Evolutionary conservation across 2,797 vertebrate species (phyloP).

Genomic region (Crocidura indochinensis): DNA sequence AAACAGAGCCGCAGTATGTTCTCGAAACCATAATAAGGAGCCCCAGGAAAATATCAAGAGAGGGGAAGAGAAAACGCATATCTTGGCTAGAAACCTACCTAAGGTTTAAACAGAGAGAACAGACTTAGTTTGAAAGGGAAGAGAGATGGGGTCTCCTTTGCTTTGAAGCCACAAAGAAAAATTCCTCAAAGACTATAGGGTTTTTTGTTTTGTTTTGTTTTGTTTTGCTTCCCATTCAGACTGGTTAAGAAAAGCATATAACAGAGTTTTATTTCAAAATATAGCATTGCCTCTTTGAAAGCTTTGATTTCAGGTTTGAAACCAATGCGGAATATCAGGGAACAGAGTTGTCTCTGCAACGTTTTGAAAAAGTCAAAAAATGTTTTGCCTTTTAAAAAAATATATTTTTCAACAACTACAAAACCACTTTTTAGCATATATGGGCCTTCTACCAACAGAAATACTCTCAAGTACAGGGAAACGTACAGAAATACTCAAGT

Average conservation of each 20-base stretch:
- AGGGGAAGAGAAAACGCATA: slow-evolving; percentile 20
- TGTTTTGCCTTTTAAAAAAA: no score
- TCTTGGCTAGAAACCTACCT: slow-evolving; percentile 51
- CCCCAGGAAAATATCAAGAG: slow-evolving; percentile 53
- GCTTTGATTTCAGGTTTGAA: slow-evolving; percentile 29
- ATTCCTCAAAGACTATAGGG: no score
- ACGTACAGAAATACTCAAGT: slow-evolving; percentile 60
- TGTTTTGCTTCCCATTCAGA: background rate
- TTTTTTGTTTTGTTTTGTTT: no score
- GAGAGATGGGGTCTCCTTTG: background rate
- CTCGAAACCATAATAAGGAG: slow-evolving; percentile 55
- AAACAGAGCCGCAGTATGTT: slow-evolving; percentile 52
- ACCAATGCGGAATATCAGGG: no score
- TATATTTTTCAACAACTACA: no score
- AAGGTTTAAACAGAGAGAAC: slow-evolving; percentile 60
- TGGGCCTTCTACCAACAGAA: slow-evolving; percentile 55
- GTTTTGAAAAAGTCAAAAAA: no score
- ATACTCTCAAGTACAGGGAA: slow-evolving; percentile 64
- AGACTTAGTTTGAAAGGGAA: slow-evolving; percentile 27
- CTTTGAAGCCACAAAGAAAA: slow-evolving; percentile 57
- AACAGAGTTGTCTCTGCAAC: no score
- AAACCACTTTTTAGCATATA: background rate
- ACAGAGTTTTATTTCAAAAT: background rate
- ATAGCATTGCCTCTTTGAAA: slow-evolving; percentile 20
- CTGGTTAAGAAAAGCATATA: background rate